Percentiles rank a stretch among this genome's conserved stretches.
Evolutionary conservation across 2,113 vertebrate genomes (phyloP).

Genomic region (Phodopus roborovskii): DNA sequence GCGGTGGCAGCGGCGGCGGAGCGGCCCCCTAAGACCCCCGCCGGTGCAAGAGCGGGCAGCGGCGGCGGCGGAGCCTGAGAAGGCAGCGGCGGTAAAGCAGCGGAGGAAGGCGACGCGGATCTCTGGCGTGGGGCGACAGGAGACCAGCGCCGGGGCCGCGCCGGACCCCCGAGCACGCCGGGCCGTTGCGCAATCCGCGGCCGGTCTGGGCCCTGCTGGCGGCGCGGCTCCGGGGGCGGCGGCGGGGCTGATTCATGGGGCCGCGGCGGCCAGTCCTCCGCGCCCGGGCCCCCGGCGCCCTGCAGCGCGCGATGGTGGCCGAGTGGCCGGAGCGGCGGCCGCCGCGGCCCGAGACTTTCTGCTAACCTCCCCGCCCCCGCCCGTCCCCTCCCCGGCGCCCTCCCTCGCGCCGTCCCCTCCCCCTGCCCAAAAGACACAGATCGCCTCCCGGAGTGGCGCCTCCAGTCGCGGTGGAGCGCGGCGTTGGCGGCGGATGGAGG

Average conservation of each 20-base stretch:
- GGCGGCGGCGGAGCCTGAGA: neutral
- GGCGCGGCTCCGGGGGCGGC: conserved; percentile 82
- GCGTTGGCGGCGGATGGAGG: conserved; percentile 69
- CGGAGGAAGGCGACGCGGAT: conserved; percentile 17
- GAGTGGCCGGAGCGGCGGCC: conserved; percentile 74
- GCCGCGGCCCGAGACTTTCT: conserved; percentile 79
- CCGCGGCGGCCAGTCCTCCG: conserved; percentile 77
- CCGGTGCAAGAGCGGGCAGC: conserved; percentile 53
- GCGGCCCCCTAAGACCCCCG: conserved; percentile 69
- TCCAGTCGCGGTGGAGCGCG: conserved; percentile 72
- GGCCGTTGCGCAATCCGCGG: conserved; percentile 83
- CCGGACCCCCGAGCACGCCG: conserved; percentile 69
- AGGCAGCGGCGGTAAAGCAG: neutral
- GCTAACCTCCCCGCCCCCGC: conserved; percentile 62
- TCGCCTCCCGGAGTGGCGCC: conserved; percentile 75
- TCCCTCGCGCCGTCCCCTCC: conserved; percentile 76
- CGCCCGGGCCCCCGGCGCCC: conserved; percentile 73
- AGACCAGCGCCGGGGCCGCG: conserved; percentile 62
- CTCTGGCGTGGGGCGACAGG: neutral
- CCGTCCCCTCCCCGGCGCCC: conserved; percentile 45
- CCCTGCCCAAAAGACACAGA: conserved; percentile 62
- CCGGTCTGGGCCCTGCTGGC: conserved; percentile 73
- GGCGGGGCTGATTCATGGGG: conserved; percentile 88
- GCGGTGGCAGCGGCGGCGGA: conserved; percentile 47
- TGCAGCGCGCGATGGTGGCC: conserved; percentile 73